Base-by-base conservation (phyloP, 2,888 invertebrate genomes). In the Teleogryllus oceanicus region DNA sequence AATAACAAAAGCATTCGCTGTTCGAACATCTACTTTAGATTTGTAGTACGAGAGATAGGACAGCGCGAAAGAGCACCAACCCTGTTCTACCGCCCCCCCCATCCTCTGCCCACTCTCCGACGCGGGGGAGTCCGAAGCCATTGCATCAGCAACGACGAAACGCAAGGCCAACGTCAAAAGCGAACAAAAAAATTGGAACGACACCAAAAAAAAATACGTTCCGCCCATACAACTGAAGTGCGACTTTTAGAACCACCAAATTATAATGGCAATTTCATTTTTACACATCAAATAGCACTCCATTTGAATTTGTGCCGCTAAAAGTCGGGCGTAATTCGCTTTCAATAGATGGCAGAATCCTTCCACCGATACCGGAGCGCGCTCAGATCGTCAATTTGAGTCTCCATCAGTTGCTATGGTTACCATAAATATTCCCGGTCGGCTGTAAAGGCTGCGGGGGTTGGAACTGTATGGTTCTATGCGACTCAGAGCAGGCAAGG, bases 211-310 rank as follows among this genome's bases (percentile, higher is more conserved):
- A n/a, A 62, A 62, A 62, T 62, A 37, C 62, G 62, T n/a, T 13
- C n/a, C 16, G 8, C 62, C n/a, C 62, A n/a, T 62, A 37, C 37
- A 62, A 62, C 62, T 62, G 62, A 62, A 62, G 62, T 62, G 13
- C 62, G 62, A 62, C 62, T 62, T 62, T 62, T n/a, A 62, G 62
- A 62, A 62, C 62, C 62, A 62, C 62, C 62, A 62, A 62, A 62
- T 62, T 62, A 62, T 62, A 62, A 62, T 62, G 62, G 62, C 62
- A 62, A 62, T 62, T 62, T 62, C 62, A 62, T 62, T 62, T 62
- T 62, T 62, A 62, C 62, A 62, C 62, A 62, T 62, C 62, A 62
- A 62, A 62, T 62, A 62, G 62, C 62, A 62, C 62, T 62, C 62
- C 62, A n/a, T 62, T 62, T 62, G 62, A 62, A 62, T 62, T 62